Conservation (phyloP, 2,113 vertebrate genomes). For the Paradoxurus hermaphroditus region DNA sequence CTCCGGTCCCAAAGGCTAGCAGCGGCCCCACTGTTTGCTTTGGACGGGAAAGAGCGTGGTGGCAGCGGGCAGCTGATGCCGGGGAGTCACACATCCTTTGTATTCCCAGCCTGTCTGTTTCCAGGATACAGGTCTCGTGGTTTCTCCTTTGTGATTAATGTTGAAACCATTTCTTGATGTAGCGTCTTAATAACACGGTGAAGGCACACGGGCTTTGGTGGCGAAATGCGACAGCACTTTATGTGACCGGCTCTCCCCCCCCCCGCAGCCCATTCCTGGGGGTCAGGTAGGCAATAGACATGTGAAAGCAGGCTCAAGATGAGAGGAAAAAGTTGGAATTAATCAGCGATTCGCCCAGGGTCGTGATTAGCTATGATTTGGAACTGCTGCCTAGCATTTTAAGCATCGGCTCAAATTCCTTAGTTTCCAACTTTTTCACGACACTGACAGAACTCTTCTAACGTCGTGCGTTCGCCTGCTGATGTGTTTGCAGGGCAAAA, state of each 20-base stretch:
- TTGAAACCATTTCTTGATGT: constrained; percentile 23
- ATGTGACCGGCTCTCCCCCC: not conserved
- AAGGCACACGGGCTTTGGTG: not conserved
- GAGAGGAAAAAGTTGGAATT: not conserved
- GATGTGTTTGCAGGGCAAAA: not conserved
- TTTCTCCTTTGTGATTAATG: constrained; percentile 19
- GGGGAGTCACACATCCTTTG: not conserved
- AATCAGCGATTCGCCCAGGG: not conserved
- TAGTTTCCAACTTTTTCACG: not conserved
- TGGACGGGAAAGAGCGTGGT: not conserved
- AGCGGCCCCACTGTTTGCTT: not conserved
- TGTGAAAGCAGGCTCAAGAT: not conserved
- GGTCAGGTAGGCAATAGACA: not conserved
- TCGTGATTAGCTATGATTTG: not conserved
- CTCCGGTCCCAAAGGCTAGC: not conserved
- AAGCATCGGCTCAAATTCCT: not conserved
- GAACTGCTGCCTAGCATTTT: not conserved
- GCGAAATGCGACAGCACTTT: not conserved
- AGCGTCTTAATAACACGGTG: not conserved
- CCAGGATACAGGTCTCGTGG: not conserved
- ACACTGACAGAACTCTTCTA: not conserved
- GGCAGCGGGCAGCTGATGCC: not conserved
- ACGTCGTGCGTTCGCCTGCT: not conserved
- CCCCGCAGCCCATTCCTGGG: not conserved
- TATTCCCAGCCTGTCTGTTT: not conserved